Percentiles rank a stretch among this genome's conserved stretches.
These are phyloP conservation scores for Lipophrys pholis DNA, from an alignment of 2,113 vertebrate species.

Conservation along the genomic window DNA sequence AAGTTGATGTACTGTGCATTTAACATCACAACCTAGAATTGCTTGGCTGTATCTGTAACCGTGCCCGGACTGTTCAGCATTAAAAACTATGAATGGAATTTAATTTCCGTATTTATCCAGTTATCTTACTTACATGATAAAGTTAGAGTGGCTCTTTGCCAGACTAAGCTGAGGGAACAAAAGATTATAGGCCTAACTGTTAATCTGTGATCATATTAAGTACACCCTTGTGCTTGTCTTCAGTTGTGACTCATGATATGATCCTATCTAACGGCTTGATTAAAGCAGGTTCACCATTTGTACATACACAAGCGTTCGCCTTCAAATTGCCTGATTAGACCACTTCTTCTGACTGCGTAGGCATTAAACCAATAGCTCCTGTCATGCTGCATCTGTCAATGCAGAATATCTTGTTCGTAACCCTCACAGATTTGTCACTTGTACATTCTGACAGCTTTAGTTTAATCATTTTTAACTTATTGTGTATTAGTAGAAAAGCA, in stretches of 20 bases:
- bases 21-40: neutral
- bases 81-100: neutral
- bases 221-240: neutral
- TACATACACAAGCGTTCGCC: constrained; percentile 1
- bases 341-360: neutral
- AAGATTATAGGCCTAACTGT: neutral
- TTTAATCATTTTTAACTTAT: neutral
- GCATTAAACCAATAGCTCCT: too few species aligned
- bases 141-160: neutral
- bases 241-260: neutral
- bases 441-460: neutral
- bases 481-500: neutral
- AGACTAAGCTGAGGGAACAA: neutral
- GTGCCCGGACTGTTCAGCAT: neutral
- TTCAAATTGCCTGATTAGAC: neutral
- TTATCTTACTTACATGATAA: neutral
- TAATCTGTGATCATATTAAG: neutral
- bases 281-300: neutral
- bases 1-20: neutral
- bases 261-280: neutral
- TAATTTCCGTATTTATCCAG: neutral
- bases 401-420: neutral
- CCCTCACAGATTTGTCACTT: neutral
- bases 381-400: neutral
- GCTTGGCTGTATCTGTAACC: neutral